Evolutionary conservation across 2,888 invertebrate genomes (phyloP).

Genomic region (Tachina lurida): DNA sequence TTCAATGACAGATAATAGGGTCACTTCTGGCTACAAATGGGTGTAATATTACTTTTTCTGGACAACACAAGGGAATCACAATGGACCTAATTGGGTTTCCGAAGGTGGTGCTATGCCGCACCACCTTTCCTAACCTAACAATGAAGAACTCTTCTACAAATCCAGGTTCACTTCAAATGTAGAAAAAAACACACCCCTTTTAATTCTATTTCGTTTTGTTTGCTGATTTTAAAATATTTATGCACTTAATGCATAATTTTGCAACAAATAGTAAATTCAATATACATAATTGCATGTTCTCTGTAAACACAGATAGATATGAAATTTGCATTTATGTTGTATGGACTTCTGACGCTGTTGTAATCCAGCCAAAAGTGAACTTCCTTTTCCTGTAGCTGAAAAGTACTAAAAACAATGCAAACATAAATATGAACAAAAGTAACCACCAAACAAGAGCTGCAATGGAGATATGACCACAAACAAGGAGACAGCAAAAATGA

Average conservation of each 20-base stretch:
- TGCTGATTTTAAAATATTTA: conserved; percentile 17
- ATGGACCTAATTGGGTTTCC: too few species aligned
- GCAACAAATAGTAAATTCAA: conserved; percentile 9
- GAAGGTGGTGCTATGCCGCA: too few species aligned
- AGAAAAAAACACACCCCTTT: too few species aligned
- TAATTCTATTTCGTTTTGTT: neutral
- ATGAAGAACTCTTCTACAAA: too few species aligned
- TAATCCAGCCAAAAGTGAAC: conserved; percentile 56
- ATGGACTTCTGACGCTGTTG: conserved; percentile 15
- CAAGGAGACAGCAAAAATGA: neutral
- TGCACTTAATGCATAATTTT: conserved; percentile 13
- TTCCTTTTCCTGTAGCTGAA: conserved; percentile 67
- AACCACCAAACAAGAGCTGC: neutral
- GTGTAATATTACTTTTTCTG: too few species aligned
- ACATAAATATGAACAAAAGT: neutral
- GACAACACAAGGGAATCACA: too few species aligned
- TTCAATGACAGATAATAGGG: too few species aligned
- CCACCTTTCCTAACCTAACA: too few species aligned
- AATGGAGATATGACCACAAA: conserved; percentile 49
- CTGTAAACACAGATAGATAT: neutral
- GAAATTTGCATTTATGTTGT: conserved; percentile 18
- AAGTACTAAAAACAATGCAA: conserved; percentile 7
- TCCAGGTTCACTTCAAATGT: too few species aligned
- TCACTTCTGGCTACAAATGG: too few species aligned
- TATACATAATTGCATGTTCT: conserved; percentile 30